phyloP scores from a whole-genome alignment of 2,888 invertebrate genomes.

The Pandemis cinnamomeana region DNA sequence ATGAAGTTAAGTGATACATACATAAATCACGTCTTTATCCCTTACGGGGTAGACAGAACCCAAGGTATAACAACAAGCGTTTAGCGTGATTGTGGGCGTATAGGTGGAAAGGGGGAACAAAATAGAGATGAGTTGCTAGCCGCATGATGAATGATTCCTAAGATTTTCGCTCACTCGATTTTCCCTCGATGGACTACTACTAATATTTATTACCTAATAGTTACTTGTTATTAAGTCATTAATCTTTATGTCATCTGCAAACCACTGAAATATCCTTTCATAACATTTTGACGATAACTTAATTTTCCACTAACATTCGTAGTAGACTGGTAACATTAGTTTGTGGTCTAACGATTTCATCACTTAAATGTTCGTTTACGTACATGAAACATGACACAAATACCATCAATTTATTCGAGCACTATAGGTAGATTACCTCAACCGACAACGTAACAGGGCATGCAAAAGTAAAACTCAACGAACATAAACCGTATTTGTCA shows the following conservation, averaged over 20 bases:
- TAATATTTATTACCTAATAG: neutral
- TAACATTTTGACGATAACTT: slow-evolving; percentile 9
- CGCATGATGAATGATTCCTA: no score
- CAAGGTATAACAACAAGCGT: no score
- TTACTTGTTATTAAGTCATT: slow-evolving; percentile 12
- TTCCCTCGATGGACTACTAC: no score
- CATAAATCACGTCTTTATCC: no score
- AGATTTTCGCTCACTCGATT: no score
- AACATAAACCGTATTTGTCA: slow-evolving; percentile 52
- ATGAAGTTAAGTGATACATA: slow-evolving; percentile 12
- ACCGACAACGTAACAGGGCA: slow-evolving; percentile 29
- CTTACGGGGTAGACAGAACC: no score
- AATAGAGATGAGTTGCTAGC: no score
- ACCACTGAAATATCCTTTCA: neutral
- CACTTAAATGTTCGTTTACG: slow-evolving; percentile 32
- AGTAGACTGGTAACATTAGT: slow-evolving; percentile 16
- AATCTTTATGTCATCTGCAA: neutral
- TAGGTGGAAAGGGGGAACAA: no score
- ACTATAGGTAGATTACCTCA: slow-evolving; percentile 32
- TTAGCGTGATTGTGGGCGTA: no score
- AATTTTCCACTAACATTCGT: slow-evolving; percentile 4
- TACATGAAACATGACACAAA: slow-evolving; percentile 21
- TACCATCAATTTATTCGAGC: slow-evolving; percentile 36
- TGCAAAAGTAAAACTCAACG: slow-evolving; percentile 56
- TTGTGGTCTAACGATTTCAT: slow-evolving; percentile 32